Percentiles rank a stretch among this genome's conserved stretches.
Conservation (phyloP, 2,113 vertebrate species). For the Atractosteus spatula region DNA sequence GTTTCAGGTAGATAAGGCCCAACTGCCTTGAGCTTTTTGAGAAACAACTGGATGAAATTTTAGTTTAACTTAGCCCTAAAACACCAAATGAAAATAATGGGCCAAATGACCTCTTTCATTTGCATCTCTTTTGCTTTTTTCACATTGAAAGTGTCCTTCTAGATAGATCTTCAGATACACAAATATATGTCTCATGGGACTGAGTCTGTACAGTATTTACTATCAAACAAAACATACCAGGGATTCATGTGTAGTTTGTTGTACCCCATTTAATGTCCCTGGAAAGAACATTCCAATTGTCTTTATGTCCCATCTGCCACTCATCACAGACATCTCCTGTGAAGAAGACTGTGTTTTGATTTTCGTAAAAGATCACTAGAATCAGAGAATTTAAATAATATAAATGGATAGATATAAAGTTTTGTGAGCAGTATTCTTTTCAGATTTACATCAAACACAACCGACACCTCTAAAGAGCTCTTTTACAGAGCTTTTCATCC, state of each 20-base stretch:
- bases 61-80: no score
- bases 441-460: background rate
- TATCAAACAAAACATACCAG: background rate
- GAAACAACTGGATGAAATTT: no score
- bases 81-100: no score
- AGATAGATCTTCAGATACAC: background rate
- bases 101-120: no score
- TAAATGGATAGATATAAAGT: background rate
- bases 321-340: background rate
- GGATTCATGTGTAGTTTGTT: constrained; percentile 7
- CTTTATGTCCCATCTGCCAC: constrained; percentile 3
- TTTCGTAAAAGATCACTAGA: background rate
- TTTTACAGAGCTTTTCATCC: background rate
- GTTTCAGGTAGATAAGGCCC: no score
- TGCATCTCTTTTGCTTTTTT: no score
- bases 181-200: background rate
- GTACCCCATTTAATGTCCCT: background rate
- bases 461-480: background rate
- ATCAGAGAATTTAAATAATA: constrained; percentile 4
- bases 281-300: background rate
- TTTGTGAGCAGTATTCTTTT: background rate
- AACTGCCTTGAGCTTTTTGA: no score
- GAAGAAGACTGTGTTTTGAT: background rate
- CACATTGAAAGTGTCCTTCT: background rate
- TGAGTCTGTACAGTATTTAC: constrained; percentile 3